Conservation (phyloP, 2,888 invertebrate species). For the Caenorhabditis becei region DNA sequence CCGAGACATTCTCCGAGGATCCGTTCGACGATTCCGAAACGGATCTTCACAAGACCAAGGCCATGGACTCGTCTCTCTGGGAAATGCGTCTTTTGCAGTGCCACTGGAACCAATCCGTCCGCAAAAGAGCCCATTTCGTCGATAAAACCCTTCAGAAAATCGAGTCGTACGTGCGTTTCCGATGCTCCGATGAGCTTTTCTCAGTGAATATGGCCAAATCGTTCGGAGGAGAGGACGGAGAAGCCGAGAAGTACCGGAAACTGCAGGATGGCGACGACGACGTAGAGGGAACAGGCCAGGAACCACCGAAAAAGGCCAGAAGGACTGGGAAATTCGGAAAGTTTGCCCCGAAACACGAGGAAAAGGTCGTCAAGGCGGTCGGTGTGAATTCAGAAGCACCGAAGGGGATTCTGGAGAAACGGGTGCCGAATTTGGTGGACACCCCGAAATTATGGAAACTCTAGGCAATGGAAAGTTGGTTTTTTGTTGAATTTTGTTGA, state of each 20-base stretch:
- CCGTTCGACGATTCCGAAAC: slow-evolving; percentile 91
- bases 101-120: slow-evolving; percentile 71
- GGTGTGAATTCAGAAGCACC: slow-evolving; percentile 56
- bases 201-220: slow-evolving; percentile 66
- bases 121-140: slow-evolving; percentile 71
- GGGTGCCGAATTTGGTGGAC: slow-evolving; percentile 46
- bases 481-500: slow-evolving; percentile 36
- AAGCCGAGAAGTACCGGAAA: slow-evolving; percentile 57
- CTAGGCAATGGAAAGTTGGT: slow-evolving; percentile 19
- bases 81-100: slow-evolving; percentile 85
- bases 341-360: slow-evolving; percentile 63
- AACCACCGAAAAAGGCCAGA: slow-evolving; percentile 33
- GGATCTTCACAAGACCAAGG: slow-evolving; percentile 89
- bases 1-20: slow-evolving; percentile 84
- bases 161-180: slow-evolving; percentile 70
- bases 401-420: slow-evolving; percentile 57
- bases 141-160: slow-evolving; percentile 66
- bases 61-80: slow-evolving; percentile 93
- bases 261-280: slow-evolving; percentile 62
- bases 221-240: slow-evolving; percentile 65
- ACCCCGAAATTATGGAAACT: slow-evolving; percentile 53
- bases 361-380: slow-evolving; percentile 42
- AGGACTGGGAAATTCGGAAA: slow-evolving; percentile 45
- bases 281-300: slow-evolving; percentile 37
- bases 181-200: slow-evolving; percentile 65